Conservation (phyloP, 2,888 invertebrate species). For the Philereme transversata region DNA sequence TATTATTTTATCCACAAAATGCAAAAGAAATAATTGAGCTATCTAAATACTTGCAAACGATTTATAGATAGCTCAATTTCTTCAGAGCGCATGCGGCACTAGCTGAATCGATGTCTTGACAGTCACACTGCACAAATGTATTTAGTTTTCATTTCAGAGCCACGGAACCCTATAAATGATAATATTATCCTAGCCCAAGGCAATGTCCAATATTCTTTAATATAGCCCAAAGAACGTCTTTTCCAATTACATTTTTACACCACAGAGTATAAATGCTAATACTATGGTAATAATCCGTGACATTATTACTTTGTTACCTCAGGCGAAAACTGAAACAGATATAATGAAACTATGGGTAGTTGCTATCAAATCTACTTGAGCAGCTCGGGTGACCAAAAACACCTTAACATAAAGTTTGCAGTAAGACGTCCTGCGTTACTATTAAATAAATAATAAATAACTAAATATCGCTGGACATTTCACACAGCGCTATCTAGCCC, state of each 20-base stretch:
- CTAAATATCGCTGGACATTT: no score
- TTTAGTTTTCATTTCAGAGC: no score
- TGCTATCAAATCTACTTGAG: not conserved
- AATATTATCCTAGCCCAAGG: constrained; percentile 4
- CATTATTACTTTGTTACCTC: constrained; percentile 12
- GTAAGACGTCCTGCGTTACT: no score
- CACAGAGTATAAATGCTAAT: constrained; percentile 22
- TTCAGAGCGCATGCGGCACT: no score
- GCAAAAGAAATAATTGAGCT: no score
- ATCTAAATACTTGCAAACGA: no score
- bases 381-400: not conserved
- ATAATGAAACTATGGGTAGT: not conserved
- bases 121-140: no score
- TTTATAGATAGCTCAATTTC: no score
- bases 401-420: not conserved
- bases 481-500: no score
- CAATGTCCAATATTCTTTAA: constrained; percentile 13
- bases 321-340: constrained; percentile 8
- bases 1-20: no score
- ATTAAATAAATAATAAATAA: no score
- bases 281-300: constrained; percentile 14
- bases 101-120: no score
- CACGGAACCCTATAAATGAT: not conserved
- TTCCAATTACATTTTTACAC: constrained; percentile 19
- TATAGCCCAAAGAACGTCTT: not conserved